Evolutionary conservation across 2,113 vertebrate species (phyloP), one percentile per base, ranked within the genome.

Genomic region (Thomomys bottae): DNA sequence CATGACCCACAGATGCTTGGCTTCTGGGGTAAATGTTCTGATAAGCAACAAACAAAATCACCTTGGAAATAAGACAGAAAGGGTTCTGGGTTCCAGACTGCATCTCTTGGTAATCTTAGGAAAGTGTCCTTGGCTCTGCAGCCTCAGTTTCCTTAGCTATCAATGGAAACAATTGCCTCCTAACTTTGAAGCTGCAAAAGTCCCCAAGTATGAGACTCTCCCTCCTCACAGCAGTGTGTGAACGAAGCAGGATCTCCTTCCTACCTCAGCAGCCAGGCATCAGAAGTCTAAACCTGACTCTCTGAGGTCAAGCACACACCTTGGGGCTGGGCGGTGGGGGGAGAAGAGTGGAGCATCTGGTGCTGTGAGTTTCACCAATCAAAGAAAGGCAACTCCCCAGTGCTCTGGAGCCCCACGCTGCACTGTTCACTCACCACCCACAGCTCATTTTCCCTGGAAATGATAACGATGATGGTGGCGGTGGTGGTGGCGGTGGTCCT

Each of bases 111-210:
- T 42, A 42, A 88, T 38, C 30, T 66, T 32, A 5, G 64, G 5
- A 36, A 38, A 61, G 57, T 8, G 57, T 32, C 30, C 32, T 36
- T 49, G 49, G 72, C 28, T 59, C 72, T 15, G 1, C 5, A 45
- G 36, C 57, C 54, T 95, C 76, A 6, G 72, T 92, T 88, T 95
- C 45, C 45, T 84, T 59, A 73, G 38, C 3, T 76, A n/a, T 87
- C 70, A 42, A 79, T 36, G 61, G 21, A 12, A 72, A 42, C 1
- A 38, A 42, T 28, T 28, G 57, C 63, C 20, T 71, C 17, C 67
- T 28, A 28, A 32, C 26, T 66, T 64, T 38, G 38, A 3, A 68
- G 63, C 36, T 34, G 1, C 12, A 10, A 75, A 45, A 68, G 32
- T 34, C 17, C 23, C 6, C 30, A 34, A 34, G 34, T 23, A 14